These are phyloP conservation scores for Monomorium pharaonis DNA, from an alignment of 1,140 invertebrate species.

Conservation along the genomic window DNA sequence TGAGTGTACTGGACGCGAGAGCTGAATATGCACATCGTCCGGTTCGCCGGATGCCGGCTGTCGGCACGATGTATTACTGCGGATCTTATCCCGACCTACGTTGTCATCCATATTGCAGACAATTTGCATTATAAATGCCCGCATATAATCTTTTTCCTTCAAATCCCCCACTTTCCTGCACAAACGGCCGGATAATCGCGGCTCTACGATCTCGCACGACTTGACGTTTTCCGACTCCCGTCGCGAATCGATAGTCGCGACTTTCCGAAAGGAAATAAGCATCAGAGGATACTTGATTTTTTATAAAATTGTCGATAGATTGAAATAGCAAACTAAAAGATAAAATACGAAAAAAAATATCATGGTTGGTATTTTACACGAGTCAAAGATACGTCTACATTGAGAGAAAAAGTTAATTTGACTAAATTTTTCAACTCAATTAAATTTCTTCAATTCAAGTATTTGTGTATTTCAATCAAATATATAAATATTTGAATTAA, in stretches of 20 bases:
- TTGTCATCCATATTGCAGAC: slow-evolving; percentile 81
- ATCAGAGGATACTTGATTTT: neutral
- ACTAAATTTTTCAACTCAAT: too few species aligned
- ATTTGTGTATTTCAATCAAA: too few species aligned
- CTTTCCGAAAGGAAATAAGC: neutral
- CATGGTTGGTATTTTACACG: neutral
- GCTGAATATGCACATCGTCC: slow-evolving; percentile 81
- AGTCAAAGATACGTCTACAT: neutral
- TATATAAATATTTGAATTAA: too few species aligned
- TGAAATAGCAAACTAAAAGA: neutral
- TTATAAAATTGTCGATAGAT: neutral
- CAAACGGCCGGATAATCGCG: slow-evolving; percentile 31
- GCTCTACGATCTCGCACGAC: neutral
- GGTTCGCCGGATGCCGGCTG: slow-evolving; percentile 82
- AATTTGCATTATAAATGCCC: slow-evolving; percentile 80
- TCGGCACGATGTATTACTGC: slow-evolving; percentile 84
- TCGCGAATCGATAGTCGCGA: neutral
- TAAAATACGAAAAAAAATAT: neutral
- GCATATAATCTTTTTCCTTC: slow-evolving; percentile 13
- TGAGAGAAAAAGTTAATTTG: too few species aligned
- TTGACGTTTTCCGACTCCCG: neutral
- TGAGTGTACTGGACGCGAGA: slow-evolving; percentile 78
- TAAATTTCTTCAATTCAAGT: too few species aligned
- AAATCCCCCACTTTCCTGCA: neutral
- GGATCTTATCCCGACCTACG: slow-evolving; percentile 80